Evolutionary conservation across 1,140 invertebrate genomes (phyloP), one percentile per base, ranked within the genome.

Genomic region (Calephelis nemesis): DNA sequence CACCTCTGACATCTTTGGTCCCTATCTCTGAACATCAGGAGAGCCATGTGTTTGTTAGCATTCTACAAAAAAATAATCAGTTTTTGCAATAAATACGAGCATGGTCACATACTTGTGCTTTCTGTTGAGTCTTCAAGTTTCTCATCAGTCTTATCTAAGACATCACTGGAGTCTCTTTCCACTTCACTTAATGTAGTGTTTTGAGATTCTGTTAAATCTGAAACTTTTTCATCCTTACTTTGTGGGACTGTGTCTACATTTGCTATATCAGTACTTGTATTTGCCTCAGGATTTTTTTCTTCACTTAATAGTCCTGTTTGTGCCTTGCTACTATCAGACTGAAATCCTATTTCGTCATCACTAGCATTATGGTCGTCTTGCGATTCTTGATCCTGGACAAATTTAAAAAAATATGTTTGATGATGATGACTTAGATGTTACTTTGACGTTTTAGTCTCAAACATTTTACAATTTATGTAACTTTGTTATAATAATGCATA

Each of bases 351-450:
- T 42, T 71, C 73, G 47, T 90, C 85, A 12, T 91, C 83, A 65
- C 86, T 84, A 39, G 82, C 87, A 69, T 83, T 84, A 66, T 66
- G 72, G 58, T 87, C 84, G 11, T 90, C 81, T 67, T 85, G 76
- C 8, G 78, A 82, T 49, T 82, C 82, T 70, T 77, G 74, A 52
- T 69, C 74, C 79, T 81, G 65, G 63, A 58, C 6, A 62, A 40
- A 47, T 62, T 48, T 62, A 30, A 30, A 30, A 30, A 30, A 30
- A 2, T 30, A 3, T 2, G 0, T 30, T 30, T 30, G 30, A 30
- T 30, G n/a, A n/a, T n/a, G n/a, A n/a, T n/a, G n/a, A n/a, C 30
- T 30, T 30, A 30, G 30, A 3, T 30, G 30, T 30, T 30, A 30
- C 30, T 30, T 30, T 30, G 3, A 30, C 3, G 4, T 30, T 30